These are phyloP conservation scores for Aphyosemion australe DNA, from an alignment of 2,113 vertebrate genomes.

Conservation along the genomic window DNA sequence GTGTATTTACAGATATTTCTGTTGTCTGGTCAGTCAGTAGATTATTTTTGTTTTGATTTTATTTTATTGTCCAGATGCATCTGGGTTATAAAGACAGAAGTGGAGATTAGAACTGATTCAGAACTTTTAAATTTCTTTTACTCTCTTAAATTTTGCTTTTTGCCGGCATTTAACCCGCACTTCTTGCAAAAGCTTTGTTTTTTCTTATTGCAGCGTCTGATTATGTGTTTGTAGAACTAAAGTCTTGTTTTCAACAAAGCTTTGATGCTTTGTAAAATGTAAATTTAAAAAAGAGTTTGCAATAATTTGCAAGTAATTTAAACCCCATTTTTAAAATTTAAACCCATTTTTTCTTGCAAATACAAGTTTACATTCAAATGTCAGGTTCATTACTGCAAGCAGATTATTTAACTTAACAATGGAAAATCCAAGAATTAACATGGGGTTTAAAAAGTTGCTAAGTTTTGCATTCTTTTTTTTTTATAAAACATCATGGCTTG, in stretches of 20 bases:
- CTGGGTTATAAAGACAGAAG: conserved; percentile 9
- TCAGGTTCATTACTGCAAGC: no score
- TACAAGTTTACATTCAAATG: no score
- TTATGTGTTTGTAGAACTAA: conserved; percentile 33
- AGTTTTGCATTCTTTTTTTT: no score
- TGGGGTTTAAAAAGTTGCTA: no score
- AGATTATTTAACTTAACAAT: no score
- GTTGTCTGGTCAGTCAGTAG: conserved; percentile 70
- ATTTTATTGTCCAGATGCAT: conserved; percentile 7
- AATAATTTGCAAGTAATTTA: no score
- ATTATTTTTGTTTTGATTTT: neutral
- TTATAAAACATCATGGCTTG: neutral
- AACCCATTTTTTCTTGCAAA: neutral
- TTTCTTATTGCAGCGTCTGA: conserved; percentile 12
- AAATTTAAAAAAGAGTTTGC: neutral
- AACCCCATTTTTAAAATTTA: no score
- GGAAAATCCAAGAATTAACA: no score
- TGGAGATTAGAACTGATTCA: no score
- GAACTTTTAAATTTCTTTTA: conserved; percentile 34
- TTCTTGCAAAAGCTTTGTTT: conserved; percentile 22
- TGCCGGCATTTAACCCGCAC: conserved; percentile 53
- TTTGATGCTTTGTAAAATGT: neutral
- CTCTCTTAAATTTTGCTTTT: conserved; percentile 43
- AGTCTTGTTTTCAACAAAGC: neutral
- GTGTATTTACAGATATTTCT: conserved; percentile 2